Percentiles rank a stretch among this genome's conserved stretches.
These are phyloP conservation scores for Agrochola circellaris DNA, from an alignment of 2,888 invertebrate genomes.

Conservation along the genomic window DNA sequence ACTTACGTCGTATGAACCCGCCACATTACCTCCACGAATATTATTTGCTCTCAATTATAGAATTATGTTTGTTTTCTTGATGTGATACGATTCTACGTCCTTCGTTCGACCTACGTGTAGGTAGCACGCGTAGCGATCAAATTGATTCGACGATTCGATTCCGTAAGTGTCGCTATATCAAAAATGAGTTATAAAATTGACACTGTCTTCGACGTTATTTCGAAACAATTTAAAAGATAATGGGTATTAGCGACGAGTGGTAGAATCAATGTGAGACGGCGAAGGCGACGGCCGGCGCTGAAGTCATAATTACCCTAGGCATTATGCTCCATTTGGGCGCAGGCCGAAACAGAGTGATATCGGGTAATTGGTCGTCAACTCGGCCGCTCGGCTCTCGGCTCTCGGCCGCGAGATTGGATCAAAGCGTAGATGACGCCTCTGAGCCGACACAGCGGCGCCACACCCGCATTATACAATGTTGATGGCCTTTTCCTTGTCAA, in stretches of 20 bases:
- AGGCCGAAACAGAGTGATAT: constrained; percentile 88
- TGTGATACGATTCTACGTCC: constrained; percentile 49
- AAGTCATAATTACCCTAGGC: constrained; percentile 90
- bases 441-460: constrained; percentile 87
- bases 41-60: constrained; percentile 74
- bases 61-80: constrained; percentile 69
- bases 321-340: constrained; percentile 90
- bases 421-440: constrained; percentile 84
- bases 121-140: constrained; percentile 59
- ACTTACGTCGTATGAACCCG: constrained; percentile 72
- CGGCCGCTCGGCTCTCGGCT: constrained; percentile 64
- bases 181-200: constrained; percentile 73
- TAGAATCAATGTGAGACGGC: constrained; percentile 75
- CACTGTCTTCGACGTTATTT: constrained; percentile 75
- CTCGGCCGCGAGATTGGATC: constrained; percentile 84
- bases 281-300: constrained; percentile 74
- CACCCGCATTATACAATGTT: constrained; percentile 87
- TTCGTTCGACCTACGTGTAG: constrained; percentile 35
- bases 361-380: constrained; percentile 90
- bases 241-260: constrained; percentile 79
- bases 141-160: constrained; percentile 63
- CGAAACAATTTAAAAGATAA: constrained; percentile 81
- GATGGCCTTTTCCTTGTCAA: constrained; percentile 91
- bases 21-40: constrained; percentile 72
- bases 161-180: constrained; percentile 63